Evolutionary conservation across 1,140 invertebrate species (phyloP).

Genomic region (Procambarus virginalis): DNA sequence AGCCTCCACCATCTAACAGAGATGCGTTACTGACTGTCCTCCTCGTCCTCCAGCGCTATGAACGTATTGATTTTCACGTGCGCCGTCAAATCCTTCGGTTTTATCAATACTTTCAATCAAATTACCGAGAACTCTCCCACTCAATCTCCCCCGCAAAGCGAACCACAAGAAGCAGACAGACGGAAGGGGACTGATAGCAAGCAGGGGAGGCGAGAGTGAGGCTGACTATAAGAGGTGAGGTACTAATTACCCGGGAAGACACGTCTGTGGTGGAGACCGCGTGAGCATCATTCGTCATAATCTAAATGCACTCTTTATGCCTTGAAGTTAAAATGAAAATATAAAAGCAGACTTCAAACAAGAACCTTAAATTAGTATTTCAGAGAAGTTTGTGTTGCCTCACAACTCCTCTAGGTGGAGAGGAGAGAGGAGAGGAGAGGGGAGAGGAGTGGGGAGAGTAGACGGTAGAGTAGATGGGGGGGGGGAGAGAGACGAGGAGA

Average conservation of each 20-base stretch:
- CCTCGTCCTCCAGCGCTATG: too few relatives aligned
- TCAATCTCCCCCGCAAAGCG: too few relatives aligned
- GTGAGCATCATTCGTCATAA: slow-evolving; percentile 10
- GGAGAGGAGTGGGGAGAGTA: background rate
- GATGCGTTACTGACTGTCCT: too few relatives aligned
- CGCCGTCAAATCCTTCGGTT: too few relatives aligned
- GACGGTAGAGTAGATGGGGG: too few relatives aligned
- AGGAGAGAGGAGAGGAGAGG: background rate
- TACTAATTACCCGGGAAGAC: background rate
- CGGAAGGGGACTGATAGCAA: background rate
- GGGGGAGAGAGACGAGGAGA: too few relatives aligned
- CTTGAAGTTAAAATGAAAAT: slow-evolving; percentile 1
- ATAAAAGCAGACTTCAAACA: background rate
- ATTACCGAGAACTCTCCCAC: too few relatives aligned
- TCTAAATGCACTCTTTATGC: slow-evolving; percentile 11
- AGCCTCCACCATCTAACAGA: too few relatives aligned
- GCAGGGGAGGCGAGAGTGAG: background rate
- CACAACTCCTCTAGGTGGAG: background rate
- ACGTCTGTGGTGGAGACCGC: background rate
- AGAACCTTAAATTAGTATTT: slow-evolving; percentile 24
- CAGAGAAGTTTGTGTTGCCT: slow-evolving; percentile 30
- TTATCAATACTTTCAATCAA: too few relatives aligned
- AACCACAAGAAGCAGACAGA: background rate
- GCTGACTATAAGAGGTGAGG: background rate
- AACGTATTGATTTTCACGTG: too few relatives aligned